These are phyloP conservation scores for Oegoconia quadripuncta DNA, from an alignment of 2,888 invertebrate genomes.

Conservation along the genomic window DNA sequence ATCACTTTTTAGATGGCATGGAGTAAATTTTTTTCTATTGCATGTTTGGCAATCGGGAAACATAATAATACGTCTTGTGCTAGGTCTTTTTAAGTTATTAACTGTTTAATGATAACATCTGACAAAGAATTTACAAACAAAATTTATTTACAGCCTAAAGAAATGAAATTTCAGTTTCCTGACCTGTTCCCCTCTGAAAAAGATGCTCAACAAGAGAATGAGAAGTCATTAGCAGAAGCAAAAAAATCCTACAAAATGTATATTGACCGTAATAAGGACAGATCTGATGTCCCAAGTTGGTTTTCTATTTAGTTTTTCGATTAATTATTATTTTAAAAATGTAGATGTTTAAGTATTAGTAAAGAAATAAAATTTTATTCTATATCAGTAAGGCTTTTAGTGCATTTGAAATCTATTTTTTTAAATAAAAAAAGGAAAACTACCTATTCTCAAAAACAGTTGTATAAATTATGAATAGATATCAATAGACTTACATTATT, in stretches of 20 bases:
- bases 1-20: no score
- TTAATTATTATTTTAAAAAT: conserved; percentile 7
- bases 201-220: conserved; percentile 77
- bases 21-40: no score
- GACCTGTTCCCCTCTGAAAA: conserved; percentile 80
- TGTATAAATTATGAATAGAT: no score
- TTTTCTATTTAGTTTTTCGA: conserved; percentile 79
- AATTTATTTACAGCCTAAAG: conserved; percentile 81
- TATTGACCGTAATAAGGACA: conserved; percentile 81
- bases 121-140: background rate
- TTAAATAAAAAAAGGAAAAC: no score
- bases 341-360: background rate
- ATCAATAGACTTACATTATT: no score
- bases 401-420: no score
- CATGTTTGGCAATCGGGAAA: no score
- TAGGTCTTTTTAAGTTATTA: background rate
- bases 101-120: background rate
- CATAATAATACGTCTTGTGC: background rate
- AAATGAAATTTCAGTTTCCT: conserved; percentile 87
- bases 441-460: no score
- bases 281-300: conserved; percentile 89
- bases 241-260: conserved; percentile 80
- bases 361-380: no score
- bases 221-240: conserved; percentile 80
- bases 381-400: no score